Evolutionary conservation across 2,797 vertebrate genomes (phyloP).

Genomic region (Ctenopoma kingsleyae): DNA sequence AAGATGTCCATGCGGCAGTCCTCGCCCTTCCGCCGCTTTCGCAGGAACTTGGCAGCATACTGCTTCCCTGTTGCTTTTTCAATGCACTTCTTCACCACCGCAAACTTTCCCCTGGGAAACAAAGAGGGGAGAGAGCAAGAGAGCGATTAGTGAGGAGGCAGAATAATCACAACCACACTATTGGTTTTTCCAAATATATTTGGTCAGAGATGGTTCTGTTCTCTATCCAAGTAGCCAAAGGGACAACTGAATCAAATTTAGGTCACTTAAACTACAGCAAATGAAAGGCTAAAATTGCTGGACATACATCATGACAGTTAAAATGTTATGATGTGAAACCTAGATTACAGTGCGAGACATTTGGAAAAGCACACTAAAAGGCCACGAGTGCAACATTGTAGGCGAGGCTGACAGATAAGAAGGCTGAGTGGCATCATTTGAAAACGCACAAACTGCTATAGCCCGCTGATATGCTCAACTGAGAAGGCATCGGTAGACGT

Average conservation of each 20-base stretch:
- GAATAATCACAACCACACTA: conserved; percentile 57
- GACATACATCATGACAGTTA: conserved; percentile 34
- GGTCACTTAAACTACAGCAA: conserved; percentile 28
- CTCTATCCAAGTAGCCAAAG: conserved; percentile 27
- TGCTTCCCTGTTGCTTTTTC: conserved; percentile 87
- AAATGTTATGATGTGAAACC: conserved; percentile 41
- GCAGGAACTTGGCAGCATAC: conserved; percentile 89
- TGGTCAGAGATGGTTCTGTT: conserved; percentile 40
- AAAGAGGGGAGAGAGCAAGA: conserved; percentile 11
- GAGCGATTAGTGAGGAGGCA: conserved; percentile 44
- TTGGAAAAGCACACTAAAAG: conserved; percentile 17
- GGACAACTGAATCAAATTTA: conserved; percentile 40
- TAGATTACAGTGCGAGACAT: conserved; percentile 47
- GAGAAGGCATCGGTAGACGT: conserved; percentile 15
- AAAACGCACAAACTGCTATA: conserved; percentile 32
- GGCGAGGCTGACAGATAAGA: conserved; percentile 51
- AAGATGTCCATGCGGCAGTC: conserved; percentile 88
- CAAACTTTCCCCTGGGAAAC: conserved; percentile 88
- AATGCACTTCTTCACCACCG: conserved; percentile 89
- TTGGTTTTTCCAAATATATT: conserved; percentile 42
- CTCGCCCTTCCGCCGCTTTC: conserved; percentile 87
- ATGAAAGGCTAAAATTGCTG: conserved; percentile 47
- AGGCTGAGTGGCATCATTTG: conserved; percentile 51
- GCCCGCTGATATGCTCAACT: conserved; percentile 25
- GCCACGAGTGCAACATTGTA: conserved; percentile 28